These are phyloP conservation scores for Pseudopodoces humilis DNA, from an alignment of 2,113 vertebrate genomes.

Conservation along the genomic window DNA sequence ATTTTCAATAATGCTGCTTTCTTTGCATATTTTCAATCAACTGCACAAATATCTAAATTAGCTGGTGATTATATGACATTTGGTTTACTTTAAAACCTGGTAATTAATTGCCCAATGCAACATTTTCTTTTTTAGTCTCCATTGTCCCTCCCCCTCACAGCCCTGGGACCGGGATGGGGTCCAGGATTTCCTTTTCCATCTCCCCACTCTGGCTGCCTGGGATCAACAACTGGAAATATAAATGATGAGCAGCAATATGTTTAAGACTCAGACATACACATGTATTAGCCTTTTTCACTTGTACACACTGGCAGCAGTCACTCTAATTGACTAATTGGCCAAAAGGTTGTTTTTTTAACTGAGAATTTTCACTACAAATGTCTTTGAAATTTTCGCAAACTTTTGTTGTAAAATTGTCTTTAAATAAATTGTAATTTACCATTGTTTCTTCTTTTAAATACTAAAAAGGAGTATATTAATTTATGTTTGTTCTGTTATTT, in stretches of 20 bases:
- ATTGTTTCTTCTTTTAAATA: not conserved
- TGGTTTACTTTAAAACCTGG: not conserved
- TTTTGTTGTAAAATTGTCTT: not conserved
- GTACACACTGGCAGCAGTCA: not conserved
- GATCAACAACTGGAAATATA: not conserved
- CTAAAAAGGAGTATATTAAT: not conserved
- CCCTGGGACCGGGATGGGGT: not conserved
- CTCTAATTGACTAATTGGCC: not conserved
- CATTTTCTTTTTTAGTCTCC: not conserved
- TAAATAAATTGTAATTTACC: not conserved
- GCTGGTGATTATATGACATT: slow-evolving; percentile 4
- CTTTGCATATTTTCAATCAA: slow-evolving; percentile 63
- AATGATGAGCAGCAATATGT: not conserved
- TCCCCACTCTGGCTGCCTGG: accelerated
- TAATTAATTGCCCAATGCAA: slow-evolving; percentile 1
- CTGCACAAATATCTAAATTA: slow-evolving; percentile 62
- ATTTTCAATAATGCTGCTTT: slow-evolving; percentile 55
- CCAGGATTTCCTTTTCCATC: not conserved
- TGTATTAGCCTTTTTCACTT: not conserved
- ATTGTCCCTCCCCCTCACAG: not conserved
- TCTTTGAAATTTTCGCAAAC: not conserved
- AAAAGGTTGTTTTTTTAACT: not conserved
- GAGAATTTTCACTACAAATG: not conserved
- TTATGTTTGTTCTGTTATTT: not conserved
- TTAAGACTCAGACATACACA: not conserved